These are phyloP conservation scores for Sander vitreus DNA, from an alignment of 2,113 vertebrate species.

Conservation along the genomic window DNA sequence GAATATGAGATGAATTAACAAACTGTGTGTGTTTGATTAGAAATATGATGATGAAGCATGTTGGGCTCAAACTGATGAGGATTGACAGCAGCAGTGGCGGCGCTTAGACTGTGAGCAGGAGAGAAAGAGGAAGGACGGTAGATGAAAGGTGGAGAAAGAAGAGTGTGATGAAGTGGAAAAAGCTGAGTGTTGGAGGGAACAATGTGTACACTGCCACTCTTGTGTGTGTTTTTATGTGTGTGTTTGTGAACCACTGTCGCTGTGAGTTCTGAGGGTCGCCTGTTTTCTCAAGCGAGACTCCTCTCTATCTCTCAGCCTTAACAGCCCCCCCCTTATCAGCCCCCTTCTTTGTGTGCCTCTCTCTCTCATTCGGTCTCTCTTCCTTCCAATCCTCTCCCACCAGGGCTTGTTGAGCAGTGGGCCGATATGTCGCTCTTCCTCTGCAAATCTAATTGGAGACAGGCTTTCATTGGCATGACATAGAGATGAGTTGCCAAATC, in stretches of 20 bases:
- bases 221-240: slow-evolving; percentile 34
- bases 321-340: slow-evolving; percentile 33
- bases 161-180: slow-evolving; percentile 76
- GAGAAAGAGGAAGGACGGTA: slow-evolving; percentile 49
- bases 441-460: slow-evolving; percentile 81
- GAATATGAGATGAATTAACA: slow-evolving; percentile 78
- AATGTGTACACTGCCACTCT: slow-evolving; percentile 48
- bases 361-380: slow-evolving; percentile 33
- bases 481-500: slow-evolving; percentile 82
- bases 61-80: slow-evolving; percentile 55
- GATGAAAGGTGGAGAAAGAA: slow-evolving; percentile 74
- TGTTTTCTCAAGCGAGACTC: slow-evolving; percentile 68
- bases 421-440: slow-evolving; percentile 73
- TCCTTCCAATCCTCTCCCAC: slow-evolving; percentile 71
- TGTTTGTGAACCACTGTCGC: slow-evolving; percentile 47
- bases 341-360: slow-evolving; percentile 3
- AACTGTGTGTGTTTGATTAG: slow-evolving; percentile 75
- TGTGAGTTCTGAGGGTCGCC: slow-evolving; percentile 63
- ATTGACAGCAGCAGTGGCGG: slow-evolving; percentile 60
- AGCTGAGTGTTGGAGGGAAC: slow-evolving; percentile 64
- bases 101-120: slow-evolving; percentile 47
- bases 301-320: slow-evolving; percentile 44
- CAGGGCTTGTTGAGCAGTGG: slow-evolving; percentile 73
- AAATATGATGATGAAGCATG: slow-evolving; percentile 71
- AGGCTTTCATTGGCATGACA: slow-evolving; percentile 79